Percentiles rank a stretch among this genome's conserved stretches.
Conservation (phyloP, 2,113 vertebrate genomes). For the Xerus inauris region DNA sequence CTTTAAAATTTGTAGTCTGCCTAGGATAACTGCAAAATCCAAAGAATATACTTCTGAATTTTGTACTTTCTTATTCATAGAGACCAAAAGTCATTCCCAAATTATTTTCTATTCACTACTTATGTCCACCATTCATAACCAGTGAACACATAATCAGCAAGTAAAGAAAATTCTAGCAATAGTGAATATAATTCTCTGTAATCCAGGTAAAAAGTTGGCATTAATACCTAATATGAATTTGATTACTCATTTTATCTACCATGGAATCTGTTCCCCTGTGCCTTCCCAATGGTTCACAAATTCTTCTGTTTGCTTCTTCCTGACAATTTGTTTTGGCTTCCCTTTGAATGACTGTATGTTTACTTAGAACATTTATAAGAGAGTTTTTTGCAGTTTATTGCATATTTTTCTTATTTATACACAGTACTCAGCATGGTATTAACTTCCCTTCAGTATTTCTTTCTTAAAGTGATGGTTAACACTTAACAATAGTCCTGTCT, state of each 20-base stretch:
- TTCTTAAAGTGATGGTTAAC: constrained; percentile 47
- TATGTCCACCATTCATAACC: constrained; percentile 77
- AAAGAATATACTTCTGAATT: constrained; percentile 53
- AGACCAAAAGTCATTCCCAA: constrained; percentile 60
- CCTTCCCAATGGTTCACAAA: neutral
- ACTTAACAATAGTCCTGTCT: constrained; percentile 61
- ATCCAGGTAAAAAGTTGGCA: neutral
- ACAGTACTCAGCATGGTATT: neutral
- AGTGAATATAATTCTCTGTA: constrained; percentile 33
- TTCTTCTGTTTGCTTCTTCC: neutral
- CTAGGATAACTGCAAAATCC: constrained; percentile 70
- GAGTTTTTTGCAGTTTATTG: neutral
- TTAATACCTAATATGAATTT: neutral
- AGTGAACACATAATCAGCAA: constrained; percentile 67
- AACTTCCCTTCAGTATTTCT: constrained; percentile 37
- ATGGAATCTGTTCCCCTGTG: accelerated
- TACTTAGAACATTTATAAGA: constrained; percentile 34
- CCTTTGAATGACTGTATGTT: neutral
- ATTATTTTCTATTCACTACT: constrained; percentile 67
- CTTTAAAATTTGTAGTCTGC: constrained; percentile 62
- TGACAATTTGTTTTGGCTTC: neutral
- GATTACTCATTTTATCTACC: neutral
- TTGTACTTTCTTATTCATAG: constrained; percentile 17
- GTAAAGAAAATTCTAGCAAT: constrained; percentile 54
- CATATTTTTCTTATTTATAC: neutral